Evolutionary conservation across 2,113 vertebrate species (phyloP), one percentile per base, ranked within the genome.

Genomic region (Pagrus major): DNA sequence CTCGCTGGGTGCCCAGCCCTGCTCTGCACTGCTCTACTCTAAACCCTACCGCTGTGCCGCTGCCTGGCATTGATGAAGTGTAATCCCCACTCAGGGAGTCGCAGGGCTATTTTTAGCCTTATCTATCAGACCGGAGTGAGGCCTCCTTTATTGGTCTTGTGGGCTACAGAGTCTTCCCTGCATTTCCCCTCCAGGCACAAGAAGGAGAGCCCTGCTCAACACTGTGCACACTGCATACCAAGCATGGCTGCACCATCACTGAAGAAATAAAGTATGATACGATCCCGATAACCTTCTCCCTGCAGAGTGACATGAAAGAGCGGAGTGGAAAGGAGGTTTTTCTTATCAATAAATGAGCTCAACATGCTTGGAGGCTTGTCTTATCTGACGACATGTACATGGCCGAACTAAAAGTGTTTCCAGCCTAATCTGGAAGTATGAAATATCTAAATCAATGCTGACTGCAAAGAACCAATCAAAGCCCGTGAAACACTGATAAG

Each of bases 21-120:
- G 12, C 76, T 61, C 65, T 3, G 33, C 64, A 23, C 20, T 11
- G 60, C 61, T 59, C 66, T 35, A 10, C 52, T 70, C 60, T 65
- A 63, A 58, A 75, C 74, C 77, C 87, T 76, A 74, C 75, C 71
- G 75, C 31, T 29, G 80, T 60, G 66, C 86, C 25, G 42, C 86
- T 76, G 74, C 81, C 81, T 84, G 89, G 86, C 92, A 91, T 75
- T 91, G 91, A 92, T 88, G 87, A 86, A 92, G 87, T 75, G 84
- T 88, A 90, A 91, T 91, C 92, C 89, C 84, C 89, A 41, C 82
- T 88, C 81, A 52, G 83, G 86, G 90, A 89, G 88, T 80, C 59
- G 67, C 80, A 42, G 39, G 20, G 76, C 79, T 94, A 91, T 93
- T 93, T 94, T 92, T 92, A 93, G 83, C 66, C 58, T 84, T 51